Percentiles rank a stretch among this genome's conserved stretches.
These are phyloP conservation scores for Petrocephalus schoutedeni DNA, from an alignment of 2,797 vertebrate genomes.

Conservation along the genomic window DNA sequence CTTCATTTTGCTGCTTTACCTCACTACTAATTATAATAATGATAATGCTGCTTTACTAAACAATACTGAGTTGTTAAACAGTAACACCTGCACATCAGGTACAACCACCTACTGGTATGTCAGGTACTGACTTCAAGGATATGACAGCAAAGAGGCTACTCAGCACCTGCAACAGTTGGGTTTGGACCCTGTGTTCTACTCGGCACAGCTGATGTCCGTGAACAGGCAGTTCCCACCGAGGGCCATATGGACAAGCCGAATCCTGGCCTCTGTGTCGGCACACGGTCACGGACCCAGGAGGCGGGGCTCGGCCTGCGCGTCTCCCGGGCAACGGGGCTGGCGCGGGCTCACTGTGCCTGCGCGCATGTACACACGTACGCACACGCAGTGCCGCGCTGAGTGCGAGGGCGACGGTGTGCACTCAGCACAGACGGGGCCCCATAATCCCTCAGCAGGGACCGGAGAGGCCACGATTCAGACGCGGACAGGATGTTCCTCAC, in stretches of 20 bases:
- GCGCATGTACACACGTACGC: neutral
- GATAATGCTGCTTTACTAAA: neutral
- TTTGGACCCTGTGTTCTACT: neutral
- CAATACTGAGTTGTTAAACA: neutral
- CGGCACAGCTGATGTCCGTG: no score
- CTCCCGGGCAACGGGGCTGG: neutral
- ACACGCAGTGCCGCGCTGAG: neutral
- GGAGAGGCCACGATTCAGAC: neutral
- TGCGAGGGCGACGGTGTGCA: neutral
- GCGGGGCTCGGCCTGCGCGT: neutral
- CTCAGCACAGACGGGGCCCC: neutral
- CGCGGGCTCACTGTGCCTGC: neutral
- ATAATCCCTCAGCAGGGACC: neutral
- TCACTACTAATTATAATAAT: neutral
- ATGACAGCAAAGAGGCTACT: neutral
- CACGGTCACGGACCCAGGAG: neutral
- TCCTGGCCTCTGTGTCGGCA: neutral
- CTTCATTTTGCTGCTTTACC: neutral
- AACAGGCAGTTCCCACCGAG: neutral
- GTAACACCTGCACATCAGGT: neutral
- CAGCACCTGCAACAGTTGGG: neutral
- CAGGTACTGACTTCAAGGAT: neutral
- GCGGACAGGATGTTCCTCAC: neutral
- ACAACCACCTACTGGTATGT: neutral
- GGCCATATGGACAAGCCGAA: neutral